Conservation (phyloP, 2,113 vertebrate genomes). For the Strix uralensis region DNA sequence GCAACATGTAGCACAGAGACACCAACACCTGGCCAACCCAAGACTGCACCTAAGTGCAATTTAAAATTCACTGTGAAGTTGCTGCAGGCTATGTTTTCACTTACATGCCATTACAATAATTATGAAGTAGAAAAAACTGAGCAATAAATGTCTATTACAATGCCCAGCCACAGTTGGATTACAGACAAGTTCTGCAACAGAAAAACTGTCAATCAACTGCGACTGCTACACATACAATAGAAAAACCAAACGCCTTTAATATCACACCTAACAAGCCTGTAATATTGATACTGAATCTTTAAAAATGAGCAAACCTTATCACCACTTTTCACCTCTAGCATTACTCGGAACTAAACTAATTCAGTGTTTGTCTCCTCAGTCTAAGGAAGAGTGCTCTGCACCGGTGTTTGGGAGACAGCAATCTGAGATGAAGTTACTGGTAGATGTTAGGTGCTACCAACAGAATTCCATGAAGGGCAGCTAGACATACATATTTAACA, state of each 20-base stretch:
- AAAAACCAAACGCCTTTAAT: not conserved
- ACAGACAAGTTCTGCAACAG: not conserved
- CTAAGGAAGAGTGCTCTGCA: accelerated
- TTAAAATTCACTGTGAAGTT: not conserved
- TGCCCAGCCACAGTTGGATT: not conserved
- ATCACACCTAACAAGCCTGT: not conserved
- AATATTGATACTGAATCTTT: not conserved
- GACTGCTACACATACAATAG: not conserved
- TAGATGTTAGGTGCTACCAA: not conserved
- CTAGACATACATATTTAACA: not conserved
- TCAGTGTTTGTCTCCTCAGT: not conserved
- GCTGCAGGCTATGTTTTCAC: not conserved
- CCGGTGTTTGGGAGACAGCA: not conserved
- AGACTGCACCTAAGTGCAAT: not conserved
- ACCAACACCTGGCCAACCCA: not conserved
- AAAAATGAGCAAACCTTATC: not conserved
- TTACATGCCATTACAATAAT: not conserved
- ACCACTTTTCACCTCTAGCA: not conserved
- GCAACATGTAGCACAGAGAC: not conserved
- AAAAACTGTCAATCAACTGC: not conserved
- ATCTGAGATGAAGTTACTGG: not conserved
- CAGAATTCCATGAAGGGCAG: not conserved
- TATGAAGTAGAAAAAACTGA: not conserved
- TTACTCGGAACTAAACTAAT: not conserved
- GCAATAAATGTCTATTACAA: not conserved